These are phyloP conservation scores for Fregata magnificens DNA, from an alignment of 2,113 vertebrate genomes.

Conservation along the genomic window DNA sequence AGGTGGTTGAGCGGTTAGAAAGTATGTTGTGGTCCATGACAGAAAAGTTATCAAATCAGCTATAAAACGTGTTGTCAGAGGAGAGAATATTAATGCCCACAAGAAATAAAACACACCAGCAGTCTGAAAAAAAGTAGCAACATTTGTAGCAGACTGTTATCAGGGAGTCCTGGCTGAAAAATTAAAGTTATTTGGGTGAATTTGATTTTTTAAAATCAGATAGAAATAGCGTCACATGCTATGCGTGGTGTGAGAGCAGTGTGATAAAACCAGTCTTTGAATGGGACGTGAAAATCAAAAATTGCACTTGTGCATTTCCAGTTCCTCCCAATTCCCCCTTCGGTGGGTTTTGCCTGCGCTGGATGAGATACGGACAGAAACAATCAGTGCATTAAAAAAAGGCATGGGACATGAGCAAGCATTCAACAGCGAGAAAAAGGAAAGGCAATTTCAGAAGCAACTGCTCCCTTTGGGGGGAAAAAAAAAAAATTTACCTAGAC, in stretches of 20 bases:
- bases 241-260: rapidly evolving
- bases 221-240: rapidly evolving
- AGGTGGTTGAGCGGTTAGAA: not conserved
- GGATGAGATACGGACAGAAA: not conserved
- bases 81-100: not conserved
- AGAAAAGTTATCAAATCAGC: not conserved
- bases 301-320: not conserved
- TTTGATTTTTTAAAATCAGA: not conserved
- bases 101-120: not conserved
- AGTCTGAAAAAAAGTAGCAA: rapidly evolving
- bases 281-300: not conserved
- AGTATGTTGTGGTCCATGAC: rapidly evolving
- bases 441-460: not conserved
- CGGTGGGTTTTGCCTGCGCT: not conserved
- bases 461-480: not conserved
- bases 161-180: not conserved
- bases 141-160: rapidly evolving
- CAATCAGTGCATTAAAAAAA: not conserved
- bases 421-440: rapidly evolving
- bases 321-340: not conserved
- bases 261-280: rapidly evolving
- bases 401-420: not conserved
- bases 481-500: not conserved
- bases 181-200: not conserved
- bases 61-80: rapidly evolving